Evolutionary conservation across 1,140 invertebrate species (phyloP), one percentile per base, ranked within the genome.

Genomic region (Drosophila pectinifera): DNA sequence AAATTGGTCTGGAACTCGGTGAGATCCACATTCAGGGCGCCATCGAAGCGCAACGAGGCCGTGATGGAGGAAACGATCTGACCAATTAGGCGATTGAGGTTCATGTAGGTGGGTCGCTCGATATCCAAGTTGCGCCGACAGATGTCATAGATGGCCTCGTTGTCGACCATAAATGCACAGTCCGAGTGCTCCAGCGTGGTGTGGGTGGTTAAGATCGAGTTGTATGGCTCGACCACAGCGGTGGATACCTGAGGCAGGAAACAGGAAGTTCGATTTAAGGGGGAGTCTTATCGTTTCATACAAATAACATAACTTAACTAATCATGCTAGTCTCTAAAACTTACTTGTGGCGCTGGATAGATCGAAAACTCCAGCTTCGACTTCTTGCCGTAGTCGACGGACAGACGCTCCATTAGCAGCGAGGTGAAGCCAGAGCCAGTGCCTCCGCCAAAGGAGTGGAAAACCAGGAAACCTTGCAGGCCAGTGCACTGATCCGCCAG

Each of bases 1-100:
- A 97, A 94, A 93, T 97, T 97, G 69, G 96, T 97, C 93, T 96
- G 97, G 94, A 98, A 98, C 93, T 98, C 97, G 31, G 96, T 97
- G 38, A 98, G 93, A 92, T 98, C 97, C 69, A 97, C 96, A 93
- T 97, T 98, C 16, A 98, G 93, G 41, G 96, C 96, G 86, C 97
- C 97, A 93, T 98, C 97, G 93, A 98, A 98, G 78, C 97, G 94
- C 36, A 97, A 94, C 22, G 96, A 97, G 42, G 96, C 96, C 4
- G 96, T 97, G 81, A 97, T 97, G 45, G 96, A 97, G 8, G 96
- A 97, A 5, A 97, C 96, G 80, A 97, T 97, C 93, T 97, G 96
- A 24, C 96, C 96, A 80, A 97, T 97, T 54, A 97, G 93, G 70
- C 96, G 93, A 92, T 97, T 97, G 81, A 96, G 93, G 92, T 96